Base-by-base conservation (phyloP, 2,888 invertebrate genomes). In the Opisthograptis luteolata region DNA sequence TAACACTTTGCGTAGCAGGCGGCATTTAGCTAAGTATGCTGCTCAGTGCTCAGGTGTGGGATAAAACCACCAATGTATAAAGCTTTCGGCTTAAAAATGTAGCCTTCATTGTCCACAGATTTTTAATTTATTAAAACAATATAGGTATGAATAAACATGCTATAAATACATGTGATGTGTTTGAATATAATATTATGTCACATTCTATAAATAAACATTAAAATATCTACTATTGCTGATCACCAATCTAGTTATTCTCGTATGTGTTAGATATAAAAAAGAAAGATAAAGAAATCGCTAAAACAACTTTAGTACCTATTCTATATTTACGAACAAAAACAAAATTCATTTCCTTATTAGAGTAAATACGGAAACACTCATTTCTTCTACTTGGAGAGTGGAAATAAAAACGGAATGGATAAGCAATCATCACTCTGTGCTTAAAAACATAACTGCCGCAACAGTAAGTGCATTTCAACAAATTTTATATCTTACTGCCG, bases 401-500 rank as follows among this genome's bases (percentile, higher is more conserved):
- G 13, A 35, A 45, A 27, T 34, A 44, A 31, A 24, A 49, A 44
- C 28, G 28, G 17, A 35, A 40, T 22, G 27, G 20, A 39, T 13
- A 49, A 49, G 43, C 51, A 56, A 57, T 56, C 35, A 58, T 39
- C 64, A 66, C 66, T 58, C 66, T 51, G 65, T 65, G 63, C 65
- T 59, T 10, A 34, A 58, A 55, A 58, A 60, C 43, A 45, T 28
- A 40, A 48, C 54, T 54, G 50, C 55, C 74, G 68, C 46, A 71
- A 69, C 55, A 45, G 69, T 70, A 59, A 60, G 63, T 59, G 66
- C 70, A 63, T 66, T 44, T 50, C 49, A 53, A 60, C 58, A 58
- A 60, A 40, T 62, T 63, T 56, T 54, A 27, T 46, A 50, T 79
- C 91, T 91, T 92, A 91, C 91, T 91, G 91, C 92, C 93, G 77